Evolutionary conservation across 2,888 invertebrate species (phyloP), one percentile per base, ranked within the genome.

Genomic region (Agonopterix heracliana): DNA sequence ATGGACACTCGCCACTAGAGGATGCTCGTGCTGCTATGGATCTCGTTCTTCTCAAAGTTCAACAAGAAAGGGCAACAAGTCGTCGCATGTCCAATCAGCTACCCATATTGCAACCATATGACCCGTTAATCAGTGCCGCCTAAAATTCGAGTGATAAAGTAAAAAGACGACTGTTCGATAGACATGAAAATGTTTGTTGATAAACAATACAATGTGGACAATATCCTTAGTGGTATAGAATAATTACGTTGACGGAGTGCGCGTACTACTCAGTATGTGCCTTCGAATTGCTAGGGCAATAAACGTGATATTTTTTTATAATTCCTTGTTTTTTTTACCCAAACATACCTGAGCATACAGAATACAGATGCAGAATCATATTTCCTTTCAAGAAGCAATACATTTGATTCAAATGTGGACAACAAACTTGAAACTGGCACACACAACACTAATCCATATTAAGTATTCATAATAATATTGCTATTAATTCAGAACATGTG

Each of bases 11-110:
- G 79, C 96, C 97, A 56, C 90, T 93, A 51, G 99, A 99, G 80
- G 99, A 99, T 78, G 97, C 99, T 1, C 90, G 92, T 38, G 93
- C 96, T 9, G 96, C 96, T 60, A 91, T 98, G 86, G 96, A 98
- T 68, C 87, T 99, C 46, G 95, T 98, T 90, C 86, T 97, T 49
- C 92, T 93, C 84, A 93, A 93, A 74, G 89, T 96, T 17, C 71
- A 80, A 51, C 66, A 77, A 51, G 81, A 84, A 54, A 73, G 78
- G 50, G 73, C 74, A 46, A 62, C 61, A 54, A 75, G 75, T 47
- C 49, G 58, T 35, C 76, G 74, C 52, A 54, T 66, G 38, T 54
- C 68, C 50, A 68, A 68, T 52, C 80, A 77, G 59, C 61, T 76
- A 36, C 68, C 78, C 34, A 67, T 81, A 54, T 64, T 83, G 51